Evolutionary conservation across 1,140 invertebrate species (phyloP).

Genomic region (Maniola jurtina): DNA sequence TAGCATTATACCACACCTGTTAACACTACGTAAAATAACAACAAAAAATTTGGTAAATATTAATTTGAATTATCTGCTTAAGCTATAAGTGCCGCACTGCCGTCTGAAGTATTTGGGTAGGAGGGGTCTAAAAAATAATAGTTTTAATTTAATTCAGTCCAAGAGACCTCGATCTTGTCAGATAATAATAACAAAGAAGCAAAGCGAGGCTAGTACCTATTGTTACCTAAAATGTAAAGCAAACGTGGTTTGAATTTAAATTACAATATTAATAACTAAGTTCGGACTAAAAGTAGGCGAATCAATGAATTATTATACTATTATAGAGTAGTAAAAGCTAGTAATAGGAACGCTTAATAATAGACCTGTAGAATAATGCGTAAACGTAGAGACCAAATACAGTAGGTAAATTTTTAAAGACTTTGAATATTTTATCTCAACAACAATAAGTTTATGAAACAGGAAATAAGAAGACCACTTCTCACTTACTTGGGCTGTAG

Average conservation of each 20-base stretch:
- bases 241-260: not conserved
- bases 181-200: constrained; percentile 2
- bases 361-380: no score
- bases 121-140: not conserved
- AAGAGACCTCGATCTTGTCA: constrained; percentile 9
- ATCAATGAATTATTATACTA: no score
- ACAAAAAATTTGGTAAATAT: not conserved
- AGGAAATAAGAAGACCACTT: constrained; percentile 53
- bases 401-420: no score
- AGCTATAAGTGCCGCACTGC: not conserved
- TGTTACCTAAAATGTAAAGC: not conserved
- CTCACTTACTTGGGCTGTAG: constrained; percentile 94
- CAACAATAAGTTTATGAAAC: no score
- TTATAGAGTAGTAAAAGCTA: no score
- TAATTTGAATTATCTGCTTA: constrained; percentile 11
- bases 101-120: not conserved
- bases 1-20: constrained; percentile 10
- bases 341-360: no score
- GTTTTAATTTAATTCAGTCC: not conserved
- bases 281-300: no score
- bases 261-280: not conserved
- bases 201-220: constrained; percentile 3
- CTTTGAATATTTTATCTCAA: no score
- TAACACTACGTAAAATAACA: constrained; percentile 6
- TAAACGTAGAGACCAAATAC: no score